Evolutionary conservation across 2,888 invertebrate genomes (phyloP), one percentile per base, ranked within the genome.

Genomic region (Andrena minutula): DNA sequence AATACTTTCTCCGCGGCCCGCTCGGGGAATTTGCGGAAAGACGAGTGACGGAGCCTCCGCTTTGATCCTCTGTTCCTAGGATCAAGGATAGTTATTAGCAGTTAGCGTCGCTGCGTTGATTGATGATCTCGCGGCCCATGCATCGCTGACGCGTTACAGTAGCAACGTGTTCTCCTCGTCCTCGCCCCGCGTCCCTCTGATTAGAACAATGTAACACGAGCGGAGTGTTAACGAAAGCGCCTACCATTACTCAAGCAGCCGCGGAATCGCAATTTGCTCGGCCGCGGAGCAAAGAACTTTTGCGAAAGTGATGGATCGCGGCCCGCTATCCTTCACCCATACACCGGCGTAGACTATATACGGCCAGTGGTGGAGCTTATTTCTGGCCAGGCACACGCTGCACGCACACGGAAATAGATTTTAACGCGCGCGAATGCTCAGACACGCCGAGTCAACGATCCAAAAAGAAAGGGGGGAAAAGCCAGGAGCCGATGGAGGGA

Each of bases 361-460:
- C 56, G 80, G 76, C 32, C 47, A 7, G 68, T n/a, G 63, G 65
- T 49, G 69, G 23, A 56, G 58, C 60, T 68, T 85, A 85, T 85
- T 85, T 83, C 68, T 58, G 56, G 78, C 49, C 75, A n/a, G 64
- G 47, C 80, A 72, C 77, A 79, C 78, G 77, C 81, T 81, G 78
- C 73, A 56, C 35, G 68, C 74, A 69, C 66, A 77, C 85, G 74
- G 74, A 85, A 83, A 85, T 85, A 85, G 85, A 79, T 61, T 69
- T 69, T 53, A 63, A 75, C 75, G 66, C 80, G 73, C 56, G 68
- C 76, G 56, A 26, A 61, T 65, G 76, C 65, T 64, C 20, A 28
- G 63, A 56, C 70, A 64, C 69, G 69, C 82, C 51, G 76, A 84
- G 84, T 84, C 82, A 84, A 82, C 84, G 84, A 75, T 82, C 82